Conservation (phyloP, 2,113 vertebrate species). For the Limnothrissa miodon region DNA sequence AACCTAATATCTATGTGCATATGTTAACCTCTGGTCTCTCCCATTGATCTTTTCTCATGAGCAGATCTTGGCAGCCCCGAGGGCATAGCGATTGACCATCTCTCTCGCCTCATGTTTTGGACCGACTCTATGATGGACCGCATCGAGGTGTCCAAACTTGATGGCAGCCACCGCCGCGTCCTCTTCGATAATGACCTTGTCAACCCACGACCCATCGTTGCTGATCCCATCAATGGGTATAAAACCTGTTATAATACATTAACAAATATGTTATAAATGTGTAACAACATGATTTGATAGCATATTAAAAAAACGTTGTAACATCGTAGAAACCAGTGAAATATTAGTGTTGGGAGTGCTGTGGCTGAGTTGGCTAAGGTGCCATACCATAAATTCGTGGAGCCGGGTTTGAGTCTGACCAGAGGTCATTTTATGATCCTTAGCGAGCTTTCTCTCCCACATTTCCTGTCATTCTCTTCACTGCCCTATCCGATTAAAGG, state of each 20-base stretch:
- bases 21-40: background rate
- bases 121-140: constrained; percentile 88
- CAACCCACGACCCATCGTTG: constrained; percentile 86
- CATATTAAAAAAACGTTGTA: background rate
- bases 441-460: too few relatives aligned
- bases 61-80: constrained; percentile 89
- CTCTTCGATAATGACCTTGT: constrained; percentile 83
- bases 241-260: background rate
- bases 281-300: background rate
- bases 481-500: too few relatives aligned
- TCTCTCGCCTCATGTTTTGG: constrained; percentile 91
- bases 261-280: background rate
- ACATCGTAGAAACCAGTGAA: background rate
- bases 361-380: too few relatives aligned
- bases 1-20: too few relatives aligned
- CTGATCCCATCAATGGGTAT: constrained; percentile 82
- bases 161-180: constrained; percentile 81
- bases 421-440: too few relatives aligned
- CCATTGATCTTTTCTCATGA: background rate
- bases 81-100: constrained; percentile 85
- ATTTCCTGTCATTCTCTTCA: too few relatives aligned
- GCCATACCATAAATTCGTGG: too few relatives aligned
- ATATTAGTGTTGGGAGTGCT: too few relatives aligned
- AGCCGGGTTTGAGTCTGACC: too few relatives aligned
- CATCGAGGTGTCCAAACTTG: constrained; percentile 86